Base-by-base conservation (phyloP, 2,888 invertebrate genomes). In the Netelia inedita region DNA sequence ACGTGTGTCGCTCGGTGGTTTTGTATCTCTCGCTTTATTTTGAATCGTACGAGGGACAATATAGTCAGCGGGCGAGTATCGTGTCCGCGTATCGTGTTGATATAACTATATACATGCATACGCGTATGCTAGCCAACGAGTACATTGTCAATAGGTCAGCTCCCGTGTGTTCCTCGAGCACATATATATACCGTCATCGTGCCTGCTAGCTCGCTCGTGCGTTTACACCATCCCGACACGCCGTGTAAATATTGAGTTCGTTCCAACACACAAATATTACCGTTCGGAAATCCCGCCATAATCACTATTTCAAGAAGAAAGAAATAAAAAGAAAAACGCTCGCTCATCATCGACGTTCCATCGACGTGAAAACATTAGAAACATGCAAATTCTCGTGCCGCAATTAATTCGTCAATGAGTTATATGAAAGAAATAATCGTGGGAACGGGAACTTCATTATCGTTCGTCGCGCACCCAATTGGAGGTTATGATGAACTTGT, bases 241-340 rank as follows among this genome's bases (percentile, higher is more conserved):
- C 74, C 74, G 69, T 71, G 85, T 79, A 85, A 85, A 85, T 85
- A 85, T 85, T 79, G 74, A 82, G 82, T 79, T 53, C 84, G 68
- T 78, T 80, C 69, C 61, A 57, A 73, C 75, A 68, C 75, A 41
- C 63, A 71, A 41, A 78, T 68, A 46, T 61, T 41, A 63, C 57
- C 76, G 73, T 78, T 84, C 55, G 46, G 35, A 57, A 63, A 73
- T 81, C 61, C 69, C 80, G 73, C 84, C 72, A 73, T 84, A 50
- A 79, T 75, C 71, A 43, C 55, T 75, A 65, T 57, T 43, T 3
- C n/a, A 28, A 41, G 63, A 65, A 76, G 8, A 46, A 9, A 6
- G 8, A 46, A 3, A 8, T 9, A 46, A 46, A 14, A 46, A 46
- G 11, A 46, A 46, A 35, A 3, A 6, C 3, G 35, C 0, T 35